phyloP scores from a whole-genome alignment of 2,113 vertebrate species.

The Pipra filicauda region DNA sequence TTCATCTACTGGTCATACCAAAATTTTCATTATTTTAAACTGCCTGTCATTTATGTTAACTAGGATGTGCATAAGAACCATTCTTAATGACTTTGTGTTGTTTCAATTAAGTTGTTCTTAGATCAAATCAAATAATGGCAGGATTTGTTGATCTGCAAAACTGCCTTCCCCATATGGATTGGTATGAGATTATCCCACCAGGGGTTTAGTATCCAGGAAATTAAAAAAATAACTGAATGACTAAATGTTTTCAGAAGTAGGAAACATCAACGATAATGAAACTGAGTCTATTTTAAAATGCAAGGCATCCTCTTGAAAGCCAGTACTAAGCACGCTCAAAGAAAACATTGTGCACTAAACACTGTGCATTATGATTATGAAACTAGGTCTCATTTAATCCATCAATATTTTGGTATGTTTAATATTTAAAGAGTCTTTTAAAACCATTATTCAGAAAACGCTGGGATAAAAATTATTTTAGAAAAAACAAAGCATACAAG shows the following conservation, averaged over 20 bases:
- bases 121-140: slow-evolving; percentile 61
- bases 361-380: slow-evolving; percentile 64
- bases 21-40: slow-evolving; percentile 52
- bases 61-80: neutral
- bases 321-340: neutral
- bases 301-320: slow-evolving; percentile 44
- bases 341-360: slow-evolving; percentile 19
- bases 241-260: slow-evolving; percentile 34
- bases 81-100: slow-evolving; percentile 6
- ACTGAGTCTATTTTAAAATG: slow-evolving; percentile 65
- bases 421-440: slow-evolving; percentile 66
- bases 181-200: slow-evolving; percentile 67
- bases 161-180: slow-evolving; percentile 58
- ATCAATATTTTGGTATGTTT: slow-evolving; percentile 45
- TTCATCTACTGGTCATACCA: slow-evolving; percentile 13
- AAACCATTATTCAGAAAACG: slow-evolving; percentile 42
- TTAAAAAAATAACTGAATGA: slow-evolving; percentile 55
- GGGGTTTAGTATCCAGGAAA: slow-evolving; percentile 56
- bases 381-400: slow-evolving; percentile 62
- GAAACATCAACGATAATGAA: slow-evolving; percentile 65
- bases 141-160: slow-evolving; percentile 56
- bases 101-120: slow-evolving; percentile 60
- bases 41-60: slow-evolving; percentile 24
- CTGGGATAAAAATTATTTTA: slow-evolving; percentile 43
- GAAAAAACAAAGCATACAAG: slow-evolving; percentile 21